Evolutionary conservation across 2,113 vertebrate genomes (phyloP).

Genomic region (Hippocampus zosterae): DNA sequence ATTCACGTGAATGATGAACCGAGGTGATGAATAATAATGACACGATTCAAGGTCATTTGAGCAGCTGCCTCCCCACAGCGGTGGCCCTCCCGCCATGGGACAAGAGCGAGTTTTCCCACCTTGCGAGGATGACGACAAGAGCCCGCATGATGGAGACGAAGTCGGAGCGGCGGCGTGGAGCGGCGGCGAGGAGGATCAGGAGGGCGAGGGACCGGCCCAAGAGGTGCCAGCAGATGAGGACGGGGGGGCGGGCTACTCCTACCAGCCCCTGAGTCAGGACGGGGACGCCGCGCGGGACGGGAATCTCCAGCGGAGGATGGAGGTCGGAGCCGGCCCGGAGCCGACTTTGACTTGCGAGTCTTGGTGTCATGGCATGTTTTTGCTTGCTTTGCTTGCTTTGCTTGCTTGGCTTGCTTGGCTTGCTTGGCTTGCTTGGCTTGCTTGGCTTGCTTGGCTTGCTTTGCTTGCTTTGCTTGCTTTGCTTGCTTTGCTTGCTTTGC

Average conservation of each 20-base stretch:
- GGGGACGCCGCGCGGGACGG: slow-evolving; percentile 60
- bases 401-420: too few relatives aligned
- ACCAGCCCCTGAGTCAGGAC: slow-evolving; percentile 91
- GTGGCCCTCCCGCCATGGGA: slow-evolving; percentile 77
- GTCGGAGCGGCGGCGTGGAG: slow-evolving; percentile 24
- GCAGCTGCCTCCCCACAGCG: not conserved
- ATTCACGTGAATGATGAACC: too few relatives aligned
- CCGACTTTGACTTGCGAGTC: not conserved
- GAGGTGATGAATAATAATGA: too few relatives aligned
- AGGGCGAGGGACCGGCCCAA: slow-evolving; percentile 19
- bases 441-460: too few relatives aligned
- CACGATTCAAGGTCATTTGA: too few relatives aligned
- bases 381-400: too few relatives aligned
- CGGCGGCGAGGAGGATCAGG: slow-evolving; percentile 68
- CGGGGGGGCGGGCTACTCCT: slow-evolving; percentile 72
- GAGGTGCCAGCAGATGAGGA: slow-evolving; percentile 38
- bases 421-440: too few relatives aligned
- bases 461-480: too few relatives aligned
- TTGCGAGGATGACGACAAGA: slow-evolving; percentile 78
- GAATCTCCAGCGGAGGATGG: slow-evolving; percentile 80
- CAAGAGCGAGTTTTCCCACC: slow-evolving; percentile 89
- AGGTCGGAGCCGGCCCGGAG: slow-evolving; percentile 67
- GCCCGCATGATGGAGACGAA: slow-evolving; percentile 70
- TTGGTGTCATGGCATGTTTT: not conserved
- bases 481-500: too few relatives aligned